Evolutionary conservation across 2,888 invertebrate genomes (phyloP), one percentile per base, ranked within the genome.

Genomic region (Caenorhabditis sinica): DNA sequence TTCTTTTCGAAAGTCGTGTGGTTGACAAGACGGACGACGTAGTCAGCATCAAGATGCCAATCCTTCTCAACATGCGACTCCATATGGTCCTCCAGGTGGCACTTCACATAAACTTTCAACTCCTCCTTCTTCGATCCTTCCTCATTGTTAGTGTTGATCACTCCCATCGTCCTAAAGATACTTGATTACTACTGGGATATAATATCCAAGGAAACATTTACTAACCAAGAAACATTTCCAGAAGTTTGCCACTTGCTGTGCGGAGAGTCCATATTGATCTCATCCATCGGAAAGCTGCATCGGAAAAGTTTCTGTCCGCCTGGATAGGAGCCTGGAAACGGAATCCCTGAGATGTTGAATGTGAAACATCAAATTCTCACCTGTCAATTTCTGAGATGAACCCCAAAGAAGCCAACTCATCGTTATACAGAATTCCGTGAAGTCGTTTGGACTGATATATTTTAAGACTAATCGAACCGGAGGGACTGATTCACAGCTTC

Each of bases 261-360:
- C 28, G 25, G 20, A 9, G 1, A 0, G 5, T 25, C 66, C 30
- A 43, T 30, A 0, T 75, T 58, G 33, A 66, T 25, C 15, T 66
- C 13, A 8, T 66, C 75, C 28, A 30, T 58, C 2, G 66, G 33
- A 23, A 75, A 68, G 15, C 0, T 33, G 25, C 75, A 75, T 28
- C 60, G 75, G 36, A 75, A 75, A 0, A 45, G 40, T 40, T 75
- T 75, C n/a, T 75, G 66, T 9, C 75, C 75, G n/a, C 58, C 43
- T 1, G 75, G 45, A 25, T 66, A 75, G 3, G 43, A n/a, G 4
- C 75, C 75, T 75, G 43, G 23, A 66, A 43, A 25, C 43, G 33
- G n/a, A n/a, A n/a, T n/a, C n/a, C n/a, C n/a, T n/a, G n/a, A n/a
- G n/a, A n/a, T n/a, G n/a, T n/a, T n/a, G n/a, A n/a, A n/a, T n/a